These are phyloP conservation scores for Lasaia peninsularis DNA, from an alignment of 1,140 invertebrate genomes.

Conservation along the genomic window DNA sequence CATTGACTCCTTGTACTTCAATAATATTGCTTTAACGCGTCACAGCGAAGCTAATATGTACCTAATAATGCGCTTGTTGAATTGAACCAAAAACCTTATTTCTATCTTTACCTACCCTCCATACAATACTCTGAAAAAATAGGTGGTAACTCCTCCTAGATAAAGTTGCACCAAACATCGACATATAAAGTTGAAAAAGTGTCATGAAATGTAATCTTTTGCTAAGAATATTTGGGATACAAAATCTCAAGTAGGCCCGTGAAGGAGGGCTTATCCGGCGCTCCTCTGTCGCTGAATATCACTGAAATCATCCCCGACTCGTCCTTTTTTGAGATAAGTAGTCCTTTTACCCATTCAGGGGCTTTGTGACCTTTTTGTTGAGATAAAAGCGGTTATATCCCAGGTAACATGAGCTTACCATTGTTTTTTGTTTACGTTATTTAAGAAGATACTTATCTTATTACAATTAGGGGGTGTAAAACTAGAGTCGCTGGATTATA, in stretches of 20 bases:
- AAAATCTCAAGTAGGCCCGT: constrained; percentile 19
- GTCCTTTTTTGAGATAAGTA: constrained; percentile 47
- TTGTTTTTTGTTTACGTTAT: not conserved
- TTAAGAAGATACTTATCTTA: not conserved
- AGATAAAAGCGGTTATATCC: constrained; percentile 23
- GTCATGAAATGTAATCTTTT: not conserved
- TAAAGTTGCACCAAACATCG: not conserved
- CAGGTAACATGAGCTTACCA: constrained; percentile 2
- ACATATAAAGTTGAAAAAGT: not conserved
- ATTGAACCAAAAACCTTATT: too few relatives aligned
- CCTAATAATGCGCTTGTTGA: too few relatives aligned
- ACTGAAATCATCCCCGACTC: constrained; percentile 52
- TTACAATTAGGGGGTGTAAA: too few relatives aligned
- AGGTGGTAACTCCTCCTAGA: not conserved
- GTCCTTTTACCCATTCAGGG: constrained; percentile 44
- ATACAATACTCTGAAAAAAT: not conserved
- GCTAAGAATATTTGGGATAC: constrained; percentile 9
- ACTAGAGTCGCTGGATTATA: too few relatives aligned
- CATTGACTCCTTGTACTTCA: too few relatives aligned
- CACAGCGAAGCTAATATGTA: too few relatives aligned
- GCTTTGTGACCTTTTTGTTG: constrained; percentile 50
- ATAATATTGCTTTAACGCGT: too few relatives aligned
- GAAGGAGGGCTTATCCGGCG: constrained; percentile 50
- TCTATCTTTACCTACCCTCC: too few relatives aligned
- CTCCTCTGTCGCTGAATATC: constrained; percentile 47